These are phyloP conservation scores for Cynopterus sphinx DNA, from an alignment of 2,797 vertebrate species.

Conservation along the genomic window DNA sequence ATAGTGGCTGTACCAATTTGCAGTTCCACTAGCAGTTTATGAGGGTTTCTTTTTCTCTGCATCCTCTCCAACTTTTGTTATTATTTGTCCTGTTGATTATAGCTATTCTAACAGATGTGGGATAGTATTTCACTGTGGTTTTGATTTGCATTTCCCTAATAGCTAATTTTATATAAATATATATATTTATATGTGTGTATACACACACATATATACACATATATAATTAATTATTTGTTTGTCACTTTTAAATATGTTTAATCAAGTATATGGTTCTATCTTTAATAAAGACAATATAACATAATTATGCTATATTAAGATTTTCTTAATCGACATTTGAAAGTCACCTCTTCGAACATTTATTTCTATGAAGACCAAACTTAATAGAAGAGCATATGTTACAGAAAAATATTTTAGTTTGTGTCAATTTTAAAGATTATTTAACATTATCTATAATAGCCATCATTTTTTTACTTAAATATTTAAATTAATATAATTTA, in stretches of 20 bases:
- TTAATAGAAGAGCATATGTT: neutral
- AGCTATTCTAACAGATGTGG: no score
- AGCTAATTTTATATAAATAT: no score
- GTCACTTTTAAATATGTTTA: neutral
- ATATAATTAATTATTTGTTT: neutral
- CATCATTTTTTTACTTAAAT: neutral
- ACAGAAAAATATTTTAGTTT: neutral
- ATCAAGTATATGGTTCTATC: neutral
- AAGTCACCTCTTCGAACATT: neutral
- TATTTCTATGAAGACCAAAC: neutral
- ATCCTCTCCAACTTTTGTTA: no score
- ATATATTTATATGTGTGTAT: no score
- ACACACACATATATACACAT: no score
- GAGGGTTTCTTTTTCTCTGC: no score
- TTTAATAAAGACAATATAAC: neutral
- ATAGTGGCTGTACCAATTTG: no score
- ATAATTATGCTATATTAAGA: neutral
- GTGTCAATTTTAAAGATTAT: neutral
- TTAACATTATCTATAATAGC: neutral
- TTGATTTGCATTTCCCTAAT: no score
- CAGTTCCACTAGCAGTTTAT: no score
- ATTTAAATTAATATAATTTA: neutral
- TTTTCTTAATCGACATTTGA: neutral
- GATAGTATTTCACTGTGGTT: no score
- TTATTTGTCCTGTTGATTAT: no score